phyloP scores from a whole-genome alignment of 2,797 vertebrate species.

The Hirundo rustica region DNA sequence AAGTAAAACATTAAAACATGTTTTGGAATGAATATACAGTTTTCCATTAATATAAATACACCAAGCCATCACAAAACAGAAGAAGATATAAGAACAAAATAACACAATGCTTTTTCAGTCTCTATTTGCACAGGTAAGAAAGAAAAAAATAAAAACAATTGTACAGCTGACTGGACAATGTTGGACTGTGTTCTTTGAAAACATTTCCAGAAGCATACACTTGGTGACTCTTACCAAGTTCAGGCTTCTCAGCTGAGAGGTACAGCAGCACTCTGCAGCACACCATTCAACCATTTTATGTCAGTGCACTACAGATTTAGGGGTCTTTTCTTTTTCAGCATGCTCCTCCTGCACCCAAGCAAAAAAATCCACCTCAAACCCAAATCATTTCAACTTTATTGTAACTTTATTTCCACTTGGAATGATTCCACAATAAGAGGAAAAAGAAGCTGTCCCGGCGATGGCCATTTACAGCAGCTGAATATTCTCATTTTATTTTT shows the following conservation, averaged over 20 bases:
- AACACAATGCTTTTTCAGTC: neutral
- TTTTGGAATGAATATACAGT: neutral
- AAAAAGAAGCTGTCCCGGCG: neutral
- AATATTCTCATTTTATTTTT: neutral
- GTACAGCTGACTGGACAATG: neutral
- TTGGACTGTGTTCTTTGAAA: neutral
- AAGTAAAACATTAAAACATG: neutral
- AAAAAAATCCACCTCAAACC: neutral
- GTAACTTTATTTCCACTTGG: neutral
- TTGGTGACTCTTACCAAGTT: neutral
- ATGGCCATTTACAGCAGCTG: neutral
- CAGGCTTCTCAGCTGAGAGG: neutral
- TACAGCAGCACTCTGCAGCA: neutral
- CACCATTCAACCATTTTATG: neutral
- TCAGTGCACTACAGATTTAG: neutral
- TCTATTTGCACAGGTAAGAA: neutral
- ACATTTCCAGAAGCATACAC: neutral
- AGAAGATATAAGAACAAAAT: neutral
- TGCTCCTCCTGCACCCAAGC: neutral
- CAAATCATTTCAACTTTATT: neutral
- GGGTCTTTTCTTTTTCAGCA: neutral
- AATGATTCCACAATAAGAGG: neutral
- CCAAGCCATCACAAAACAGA: neutral
- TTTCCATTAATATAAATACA: neutral
- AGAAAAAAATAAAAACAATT: neutral